Conservation (phyloP, 2,797 vertebrate species). For the Amblyraja radiata region DNA sequence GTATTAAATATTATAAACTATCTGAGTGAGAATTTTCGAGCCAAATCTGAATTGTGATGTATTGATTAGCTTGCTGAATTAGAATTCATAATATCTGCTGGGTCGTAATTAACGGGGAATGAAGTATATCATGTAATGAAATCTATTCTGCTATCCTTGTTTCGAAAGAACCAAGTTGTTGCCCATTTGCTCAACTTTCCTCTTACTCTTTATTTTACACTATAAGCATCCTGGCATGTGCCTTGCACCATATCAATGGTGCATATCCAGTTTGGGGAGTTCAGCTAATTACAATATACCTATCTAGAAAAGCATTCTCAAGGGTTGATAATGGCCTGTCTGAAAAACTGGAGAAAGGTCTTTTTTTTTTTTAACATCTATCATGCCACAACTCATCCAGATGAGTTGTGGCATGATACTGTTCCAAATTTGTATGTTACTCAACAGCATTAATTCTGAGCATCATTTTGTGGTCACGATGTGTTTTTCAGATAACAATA, state of each 20-base stretch:
- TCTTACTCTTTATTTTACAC: background rate
- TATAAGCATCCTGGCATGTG: background rate
- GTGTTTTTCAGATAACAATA: background rate
- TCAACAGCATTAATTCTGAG: background rate
- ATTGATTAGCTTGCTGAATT: background rate
- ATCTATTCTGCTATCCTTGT: no score
- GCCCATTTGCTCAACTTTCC: background rate
- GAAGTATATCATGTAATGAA: background rate
- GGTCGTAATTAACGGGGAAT: background rate
- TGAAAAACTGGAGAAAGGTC: background rate
- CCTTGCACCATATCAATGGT: background rate
- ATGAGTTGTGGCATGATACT: background rate
- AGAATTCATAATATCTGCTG: background rate
- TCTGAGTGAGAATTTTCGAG: no score
- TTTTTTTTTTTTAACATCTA: no score
- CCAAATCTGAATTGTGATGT: background rate
- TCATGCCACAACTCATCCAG: background rate
- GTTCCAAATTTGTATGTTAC: background rate
- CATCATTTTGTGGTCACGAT: background rate
- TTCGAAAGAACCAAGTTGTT: no score
- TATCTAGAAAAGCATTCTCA: background rate
- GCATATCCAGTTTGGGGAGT: background rate
- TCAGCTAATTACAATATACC: background rate
- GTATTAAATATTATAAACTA: no score
- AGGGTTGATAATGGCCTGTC: background rate